Percentiles rank a stretch among this genome's conserved stretches.
These are phyloP conservation scores for Dicentrarchus labrax DNA, from an alignment of 2,113 vertebrate species.

Conservation along the genomic window DNA sequence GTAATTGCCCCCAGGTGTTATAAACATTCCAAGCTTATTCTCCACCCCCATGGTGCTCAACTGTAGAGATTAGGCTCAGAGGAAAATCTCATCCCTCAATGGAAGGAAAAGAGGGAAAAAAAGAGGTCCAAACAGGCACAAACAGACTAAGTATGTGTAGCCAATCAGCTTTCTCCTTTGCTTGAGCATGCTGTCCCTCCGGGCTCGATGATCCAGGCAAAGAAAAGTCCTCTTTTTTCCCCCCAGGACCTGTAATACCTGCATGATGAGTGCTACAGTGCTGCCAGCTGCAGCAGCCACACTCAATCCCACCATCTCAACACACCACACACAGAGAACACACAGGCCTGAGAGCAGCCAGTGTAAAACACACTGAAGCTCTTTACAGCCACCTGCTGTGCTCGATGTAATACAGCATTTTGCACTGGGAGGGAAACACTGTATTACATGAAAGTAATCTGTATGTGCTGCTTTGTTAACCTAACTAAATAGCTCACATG, in stretches of 20 bases:
- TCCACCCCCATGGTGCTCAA: slow-evolving; percentile 67
- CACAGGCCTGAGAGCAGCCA: slow-evolving; percentile 36
- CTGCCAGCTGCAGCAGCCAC: slow-evolving; percentile 59
- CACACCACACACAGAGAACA: slow-evolving; percentile 46
- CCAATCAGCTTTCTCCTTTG: slow-evolving; percentile 80
- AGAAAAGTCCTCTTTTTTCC: slow-evolving; percentile 62
- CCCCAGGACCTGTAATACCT: slow-evolving; percentile 75
- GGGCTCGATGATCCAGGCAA: slow-evolving; percentile 69
- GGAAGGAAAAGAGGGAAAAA: slow-evolving; percentile 13
- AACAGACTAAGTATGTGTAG: slow-evolving; percentile 75
- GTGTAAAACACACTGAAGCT: slow-evolving; percentile 60
- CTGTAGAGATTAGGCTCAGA: slow-evolving; percentile 74
- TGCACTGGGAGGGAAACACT: background rate
- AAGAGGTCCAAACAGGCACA: slow-evolving; percentile 60
- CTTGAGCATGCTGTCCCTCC: slow-evolving; percentile 64
- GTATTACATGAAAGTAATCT: background rate
- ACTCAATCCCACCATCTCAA: slow-evolving; percentile 49
- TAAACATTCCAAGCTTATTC: slow-evolving; percentile 69
- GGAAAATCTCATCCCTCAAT: slow-evolving; percentile 69
- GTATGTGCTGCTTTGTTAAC: background rate
- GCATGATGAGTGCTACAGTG: slow-evolving; percentile 68
- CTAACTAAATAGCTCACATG: background rate
- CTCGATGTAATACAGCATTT: slow-evolving; percentile 60
- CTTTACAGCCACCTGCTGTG: slow-evolving; percentile 83
- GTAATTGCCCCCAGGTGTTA: slow-evolving; percentile 74